These are phyloP conservation scores for Cyprinodon brontotheroides DNA, from an alignment of 2,113 vertebrate species.

Conservation along the genomic window DNA sequence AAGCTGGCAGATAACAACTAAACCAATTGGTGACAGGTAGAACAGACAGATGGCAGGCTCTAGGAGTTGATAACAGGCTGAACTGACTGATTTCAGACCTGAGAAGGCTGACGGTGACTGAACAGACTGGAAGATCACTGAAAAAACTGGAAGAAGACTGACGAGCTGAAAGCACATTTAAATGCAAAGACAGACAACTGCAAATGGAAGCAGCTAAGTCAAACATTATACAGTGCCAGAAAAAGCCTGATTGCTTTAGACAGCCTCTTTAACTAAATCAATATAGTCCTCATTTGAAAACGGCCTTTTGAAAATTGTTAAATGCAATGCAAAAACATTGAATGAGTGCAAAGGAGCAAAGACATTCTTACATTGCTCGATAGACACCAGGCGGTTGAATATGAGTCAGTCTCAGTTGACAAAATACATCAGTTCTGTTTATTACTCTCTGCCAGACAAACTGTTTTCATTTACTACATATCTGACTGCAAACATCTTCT, in stretches of 20 bases:
- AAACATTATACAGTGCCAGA: not conserved
- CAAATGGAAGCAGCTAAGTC: too few species aligned
- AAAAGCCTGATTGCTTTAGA: not conserved
- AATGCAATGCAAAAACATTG: too few species aligned
- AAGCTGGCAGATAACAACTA: too few species aligned
- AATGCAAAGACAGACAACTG: too few species aligned
- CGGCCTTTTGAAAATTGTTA: not conserved
- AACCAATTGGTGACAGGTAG: too few species aligned
- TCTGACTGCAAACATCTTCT: conserved; percentile 10
- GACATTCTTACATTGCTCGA: not conserved
- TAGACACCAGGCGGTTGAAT: not conserved
- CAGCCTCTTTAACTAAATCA: not conserved
- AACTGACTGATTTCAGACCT: too few species aligned
- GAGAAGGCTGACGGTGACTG: too few species aligned
- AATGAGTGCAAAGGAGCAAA: not conserved
- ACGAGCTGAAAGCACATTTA: too few species aligned
- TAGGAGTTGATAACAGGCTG: too few species aligned
- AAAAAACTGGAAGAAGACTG: too few species aligned
- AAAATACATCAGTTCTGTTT: conserved; percentile 18
- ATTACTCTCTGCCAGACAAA: conserved; percentile 34
- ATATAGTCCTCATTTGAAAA: not conserved
- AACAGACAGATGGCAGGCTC: too few species aligned
- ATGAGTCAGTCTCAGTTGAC: conserved; percentile 7
- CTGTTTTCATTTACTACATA: conserved; percentile 24
- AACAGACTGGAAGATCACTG: too few species aligned